These are phyloP conservation scores for Lethenteron camtschaticum DNA, from an alignment of 2,113 vertebrate species.

Conservation along the genomic window DNA sequence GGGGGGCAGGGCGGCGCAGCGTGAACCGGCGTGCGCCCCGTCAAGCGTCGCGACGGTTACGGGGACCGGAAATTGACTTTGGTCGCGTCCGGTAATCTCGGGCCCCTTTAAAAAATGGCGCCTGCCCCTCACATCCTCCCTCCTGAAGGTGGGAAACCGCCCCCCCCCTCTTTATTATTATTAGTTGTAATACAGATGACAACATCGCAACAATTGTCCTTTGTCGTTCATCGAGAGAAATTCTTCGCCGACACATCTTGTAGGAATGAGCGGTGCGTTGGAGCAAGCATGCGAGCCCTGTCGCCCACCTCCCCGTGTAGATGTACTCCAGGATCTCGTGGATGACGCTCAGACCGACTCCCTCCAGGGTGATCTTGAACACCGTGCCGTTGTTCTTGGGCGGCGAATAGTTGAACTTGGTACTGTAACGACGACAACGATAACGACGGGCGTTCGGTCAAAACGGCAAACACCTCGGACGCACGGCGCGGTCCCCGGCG, in stretches of 20 bases:
- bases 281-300: constrained; percentile 4
- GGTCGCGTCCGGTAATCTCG: too few species aligned
- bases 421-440: constrained; percentile 29
- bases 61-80: too few species aligned
- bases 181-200: neutral
- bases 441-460: neutral
- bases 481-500: too few species aligned
- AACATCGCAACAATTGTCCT: neutral
- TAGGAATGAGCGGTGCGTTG: constrained; percentile 9
- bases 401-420: constrained; percentile 89
- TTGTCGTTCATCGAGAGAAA: neutral
- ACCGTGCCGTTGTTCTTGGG: constrained; percentile 82
- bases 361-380: constrained; percentile 80
- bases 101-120: too few species aligned
- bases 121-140: too few species aligned
- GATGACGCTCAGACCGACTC: constrained; percentile 71
- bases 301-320: constrained; percentile 72
- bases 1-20: too few species aligned
- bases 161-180: neutral
- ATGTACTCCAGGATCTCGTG: constrained; percentile 91
- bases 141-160: too few species aligned
- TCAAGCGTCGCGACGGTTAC: too few species aligned
- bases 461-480: too few species aligned
- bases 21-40: too few species aligned
- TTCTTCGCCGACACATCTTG: neutral